Conservation (phyloP, 30 jellyfish, hydroid and myxozoan genomes). For the Sanderia malayensis region DNA sequence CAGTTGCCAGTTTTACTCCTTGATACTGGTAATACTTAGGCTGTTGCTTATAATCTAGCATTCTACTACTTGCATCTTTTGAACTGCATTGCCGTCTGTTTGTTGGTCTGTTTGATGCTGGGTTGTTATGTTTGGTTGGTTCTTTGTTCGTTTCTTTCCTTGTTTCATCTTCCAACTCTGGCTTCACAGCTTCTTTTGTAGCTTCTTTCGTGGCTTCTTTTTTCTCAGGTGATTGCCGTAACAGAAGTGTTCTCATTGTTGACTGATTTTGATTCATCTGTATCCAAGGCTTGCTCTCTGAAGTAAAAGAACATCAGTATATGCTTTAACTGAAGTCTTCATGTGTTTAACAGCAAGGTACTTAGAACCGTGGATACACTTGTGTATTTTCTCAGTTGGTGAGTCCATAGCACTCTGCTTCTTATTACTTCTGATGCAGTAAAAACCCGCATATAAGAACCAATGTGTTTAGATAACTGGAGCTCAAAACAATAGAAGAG, state of each 20-base stretch:
- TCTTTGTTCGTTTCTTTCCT: not conserved
- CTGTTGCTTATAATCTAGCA: not conserved
- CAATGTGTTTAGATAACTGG: too few relatives aligned
- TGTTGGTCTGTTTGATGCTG: not conserved
- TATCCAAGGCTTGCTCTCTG: conserved; percentile 28
- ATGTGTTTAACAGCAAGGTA: too few relatives aligned
- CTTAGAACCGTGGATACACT: too few relatives aligned
- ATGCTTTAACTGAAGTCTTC: too few relatives aligned
- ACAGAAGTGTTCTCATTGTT: conserved; percentile 34
- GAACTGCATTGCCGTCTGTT: not conserved
- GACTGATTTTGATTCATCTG: conserved; percentile 20
- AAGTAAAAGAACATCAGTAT: too few relatives aligned
- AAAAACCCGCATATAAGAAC: too few relatives aligned
- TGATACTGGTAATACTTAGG: conserved; percentile 5
- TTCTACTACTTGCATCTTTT: not conserved
- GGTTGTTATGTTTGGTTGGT: not conserved
- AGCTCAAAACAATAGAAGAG: too few relatives aligned
- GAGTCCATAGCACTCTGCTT: too few relatives aligned
- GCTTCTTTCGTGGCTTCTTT: too few relatives aligned
- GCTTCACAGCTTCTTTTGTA: not conserved
- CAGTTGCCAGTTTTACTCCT: not conserved
- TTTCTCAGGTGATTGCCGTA: conserved; percentile 4
- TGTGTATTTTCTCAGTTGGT: too few relatives aligned
- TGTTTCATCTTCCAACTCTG: not conserved
- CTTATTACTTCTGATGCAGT: too few relatives aligned